These are phyloP conservation scores for Heterodera carotae DNA, from an alignment of 1,140 invertebrate genomes.

Conservation along the genomic window DNA sequence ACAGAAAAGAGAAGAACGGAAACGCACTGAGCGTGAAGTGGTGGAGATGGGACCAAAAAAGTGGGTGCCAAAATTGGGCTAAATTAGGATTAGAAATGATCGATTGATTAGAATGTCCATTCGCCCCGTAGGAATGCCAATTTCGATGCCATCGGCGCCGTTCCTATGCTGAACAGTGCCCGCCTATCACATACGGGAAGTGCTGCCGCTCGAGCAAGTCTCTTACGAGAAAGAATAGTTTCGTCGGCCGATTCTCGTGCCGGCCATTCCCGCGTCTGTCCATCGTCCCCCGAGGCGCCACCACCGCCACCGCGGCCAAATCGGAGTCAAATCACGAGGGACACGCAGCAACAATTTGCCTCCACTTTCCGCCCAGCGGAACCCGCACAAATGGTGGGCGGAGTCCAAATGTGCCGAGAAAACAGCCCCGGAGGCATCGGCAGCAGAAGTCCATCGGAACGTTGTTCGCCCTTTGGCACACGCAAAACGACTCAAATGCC, in stretches of 20 bases:
- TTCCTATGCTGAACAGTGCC: slow-evolving; percentile 26
- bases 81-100: not conserved
- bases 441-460: not conserved
- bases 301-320: slow-evolving; percentile 38
- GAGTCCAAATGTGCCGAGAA: not conserved
- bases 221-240: slow-evolving; percentile 1
- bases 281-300: slow-evolving; percentile 24
- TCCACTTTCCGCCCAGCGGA: slow-evolving; percentile 29
- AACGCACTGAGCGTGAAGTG: slow-evolving; percentile 9
- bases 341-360: slow-evolving; percentile 65
- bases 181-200: not conserved
- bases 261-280: not conserved
- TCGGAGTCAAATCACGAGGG: not conserved
- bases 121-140: slow-evolving; percentile 6
- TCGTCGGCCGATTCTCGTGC: not conserved
- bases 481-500: slow-evolving; percentile 9
- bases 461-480: slow-evolving; percentile 5
- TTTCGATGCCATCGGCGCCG: not conserved
- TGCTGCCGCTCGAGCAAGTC: slow-evolving; percentile 10
- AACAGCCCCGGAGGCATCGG: slow-evolving; percentile 1
- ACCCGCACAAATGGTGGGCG: slow-evolving; percentile 69
- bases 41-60: not conserved
- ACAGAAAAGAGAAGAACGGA: slow-evolving; percentile 18
- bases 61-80: not conserved
- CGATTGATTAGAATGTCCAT: not conserved